A percentile compares a stretch with the other conserved stretches of the same genome.
Evolutionary conservation across 2,888 invertebrate genomes (phyloP).

Genomic region (Nephrotoma guestfalica): DNA sequence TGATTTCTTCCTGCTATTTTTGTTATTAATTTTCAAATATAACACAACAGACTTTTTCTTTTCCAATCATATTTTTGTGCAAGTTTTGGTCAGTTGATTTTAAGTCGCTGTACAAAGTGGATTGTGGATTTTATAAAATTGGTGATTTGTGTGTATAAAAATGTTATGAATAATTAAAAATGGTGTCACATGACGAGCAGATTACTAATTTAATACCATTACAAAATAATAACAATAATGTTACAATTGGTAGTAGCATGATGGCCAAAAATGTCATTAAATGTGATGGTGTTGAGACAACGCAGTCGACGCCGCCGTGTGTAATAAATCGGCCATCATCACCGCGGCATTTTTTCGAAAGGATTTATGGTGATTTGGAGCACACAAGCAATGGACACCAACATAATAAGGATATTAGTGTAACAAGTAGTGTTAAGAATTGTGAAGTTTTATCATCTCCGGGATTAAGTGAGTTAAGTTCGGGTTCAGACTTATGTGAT

Average conservation of each 20-base stretch:
- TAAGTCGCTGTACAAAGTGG: background rate
- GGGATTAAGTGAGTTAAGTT: slow-evolving; percentile 28
- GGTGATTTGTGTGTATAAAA: background rate
- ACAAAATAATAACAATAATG: background rate
- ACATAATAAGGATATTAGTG: background rate
- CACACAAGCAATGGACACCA: slow-evolving; percentile 7
- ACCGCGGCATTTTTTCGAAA: slow-evolving; percentile 65
- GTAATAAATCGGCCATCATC: slow-evolving; percentile 45
- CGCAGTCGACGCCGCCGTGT: background rate
- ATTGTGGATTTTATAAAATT: background rate
- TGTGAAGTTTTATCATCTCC: slow-evolving; percentile 13
- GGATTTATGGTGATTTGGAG: slow-evolving; percentile 66
- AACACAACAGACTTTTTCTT: background rate
- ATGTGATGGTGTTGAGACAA: background rate
- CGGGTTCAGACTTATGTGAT: slow-evolving; percentile 28
- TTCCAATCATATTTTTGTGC: background rate
- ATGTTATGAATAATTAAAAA: background rate
- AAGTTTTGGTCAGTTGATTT: slow-evolving; percentile 3
- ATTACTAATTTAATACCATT: background rate
- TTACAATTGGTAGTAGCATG: background rate
- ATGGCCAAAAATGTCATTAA: background rate
- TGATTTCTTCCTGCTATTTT: background rate
- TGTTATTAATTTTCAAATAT: background rate
- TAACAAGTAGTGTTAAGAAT: background rate
- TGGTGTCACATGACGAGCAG: background rate